Conservation (phyloP, 2,888 invertebrate species). For the Amorpha juglandis region DNA sequence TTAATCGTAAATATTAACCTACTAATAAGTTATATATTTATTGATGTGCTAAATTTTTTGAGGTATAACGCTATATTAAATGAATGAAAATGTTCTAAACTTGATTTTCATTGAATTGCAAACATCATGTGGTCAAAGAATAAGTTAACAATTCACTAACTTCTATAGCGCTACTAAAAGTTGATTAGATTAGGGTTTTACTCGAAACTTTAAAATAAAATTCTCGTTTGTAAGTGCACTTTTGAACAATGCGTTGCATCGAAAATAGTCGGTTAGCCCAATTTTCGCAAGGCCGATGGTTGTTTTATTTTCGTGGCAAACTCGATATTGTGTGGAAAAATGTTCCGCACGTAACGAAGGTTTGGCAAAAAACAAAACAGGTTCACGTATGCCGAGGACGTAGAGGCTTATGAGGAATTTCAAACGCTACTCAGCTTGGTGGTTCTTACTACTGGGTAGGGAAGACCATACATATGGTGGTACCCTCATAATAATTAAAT, state of each 20-base stretch:
- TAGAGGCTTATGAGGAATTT: background rate
- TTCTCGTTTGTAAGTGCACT: conserved; percentile 25
- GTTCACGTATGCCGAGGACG: background rate
- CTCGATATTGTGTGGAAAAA: conserved; percentile 22
- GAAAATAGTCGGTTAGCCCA: conserved; percentile 60
- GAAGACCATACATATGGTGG: too few species aligned
- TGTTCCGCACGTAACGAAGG: background rate
- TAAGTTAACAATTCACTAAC: background rate
- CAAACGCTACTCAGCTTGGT: background rate
- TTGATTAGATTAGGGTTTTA: background rate
- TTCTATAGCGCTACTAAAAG: background rate
- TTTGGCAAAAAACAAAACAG: background rate
- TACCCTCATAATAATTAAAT: too few species aligned
- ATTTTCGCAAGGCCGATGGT: conserved; percentile 50
- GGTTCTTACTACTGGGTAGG: too few species aligned
- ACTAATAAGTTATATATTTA: background rate
- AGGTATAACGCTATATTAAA: background rate
- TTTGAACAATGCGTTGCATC: conserved; percentile 51
- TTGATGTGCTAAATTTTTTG: background rate
- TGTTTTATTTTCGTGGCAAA: conserved; percentile 49
- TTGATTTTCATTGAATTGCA: background rate
- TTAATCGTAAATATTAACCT: conserved; percentile 10
- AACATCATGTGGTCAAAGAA: background rate
- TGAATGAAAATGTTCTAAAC: background rate
- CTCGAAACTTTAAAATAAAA: background rate